Conservation (phyloP, 2,113 vertebrate genomes). For the Eurypyga helias region DNA sequence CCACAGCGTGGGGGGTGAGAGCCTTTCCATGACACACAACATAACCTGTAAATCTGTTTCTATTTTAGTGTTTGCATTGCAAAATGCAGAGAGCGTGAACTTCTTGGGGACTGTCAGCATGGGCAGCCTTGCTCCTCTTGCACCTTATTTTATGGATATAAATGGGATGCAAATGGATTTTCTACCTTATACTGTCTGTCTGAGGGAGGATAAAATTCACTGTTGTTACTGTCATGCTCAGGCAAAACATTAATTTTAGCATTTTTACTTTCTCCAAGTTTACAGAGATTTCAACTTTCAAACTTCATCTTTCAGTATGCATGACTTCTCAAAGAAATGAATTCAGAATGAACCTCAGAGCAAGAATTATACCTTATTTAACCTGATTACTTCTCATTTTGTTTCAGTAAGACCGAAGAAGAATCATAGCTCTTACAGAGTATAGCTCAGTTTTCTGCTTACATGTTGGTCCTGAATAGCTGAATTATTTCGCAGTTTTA, state of each 20-base stretch:
- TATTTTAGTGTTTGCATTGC: neutral
- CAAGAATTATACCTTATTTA: neutral
- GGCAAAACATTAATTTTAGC: conserved; percentile 2
- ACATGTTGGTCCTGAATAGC: conserved; percentile 25
- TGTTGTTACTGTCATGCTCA: neutral
- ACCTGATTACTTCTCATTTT: neutral
- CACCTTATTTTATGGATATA: neutral
- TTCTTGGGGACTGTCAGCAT: neutral
- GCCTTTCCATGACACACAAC: neutral
- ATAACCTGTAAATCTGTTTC: neutral
- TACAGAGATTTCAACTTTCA: neutral
- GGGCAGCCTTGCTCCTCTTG: neutral
- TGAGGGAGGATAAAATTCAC: neutral
- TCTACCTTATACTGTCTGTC: neutral
- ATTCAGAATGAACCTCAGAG: neutral
- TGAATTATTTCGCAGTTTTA: conserved; percentile 44
- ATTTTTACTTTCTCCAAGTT: neutral
- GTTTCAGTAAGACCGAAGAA: neutral
- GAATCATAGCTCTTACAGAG: neutral
- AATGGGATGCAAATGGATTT: conserved; percentile 10
- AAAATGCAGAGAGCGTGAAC: neutral
- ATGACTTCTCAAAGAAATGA: neutral
- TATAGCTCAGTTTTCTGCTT: conserved; percentile 47
- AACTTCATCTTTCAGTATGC: neutral
- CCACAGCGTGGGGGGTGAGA: neutral